Evolutionary conservation across 1,140 invertebrate genomes (phyloP).

Genomic region (Zophobas morio): DNA sequence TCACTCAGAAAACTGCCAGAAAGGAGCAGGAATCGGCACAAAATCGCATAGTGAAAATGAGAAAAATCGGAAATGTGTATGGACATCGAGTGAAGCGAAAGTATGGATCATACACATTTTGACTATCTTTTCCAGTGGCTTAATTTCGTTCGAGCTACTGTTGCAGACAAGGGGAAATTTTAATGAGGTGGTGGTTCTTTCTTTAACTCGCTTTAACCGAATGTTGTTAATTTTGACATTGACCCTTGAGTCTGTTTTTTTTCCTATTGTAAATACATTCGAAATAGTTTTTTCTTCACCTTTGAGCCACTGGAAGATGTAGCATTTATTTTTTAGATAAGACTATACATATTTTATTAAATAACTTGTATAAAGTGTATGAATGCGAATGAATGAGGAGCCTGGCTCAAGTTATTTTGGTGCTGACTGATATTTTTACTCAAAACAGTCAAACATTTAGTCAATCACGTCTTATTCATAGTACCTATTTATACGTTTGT

Average conservation of each 20-base stretch:
- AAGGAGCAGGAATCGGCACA: constrained; percentile 34
- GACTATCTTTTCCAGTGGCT: constrained; percentile 67
- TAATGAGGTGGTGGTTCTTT: constrained; percentile 64
- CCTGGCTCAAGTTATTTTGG: constrained; percentile 61
- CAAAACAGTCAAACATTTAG: constrained; percentile 64
- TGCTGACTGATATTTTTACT: constrained; percentile 65
- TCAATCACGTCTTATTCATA: constrained; percentile 62
- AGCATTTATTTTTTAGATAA: constrained; percentile 60
- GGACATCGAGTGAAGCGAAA: constrained; percentile 24
- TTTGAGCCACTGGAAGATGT: constrained; percentile 66
- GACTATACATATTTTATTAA: constrained; percentile 65
- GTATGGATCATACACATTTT: constrained; percentile 56
- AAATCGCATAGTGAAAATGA: constrained; percentile 41
- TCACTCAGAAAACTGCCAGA: constrained; percentile 61
- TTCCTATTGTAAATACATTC: constrained; percentile 61
- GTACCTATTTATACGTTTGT: constrained; percentile 53
- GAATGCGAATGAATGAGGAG: constrained; percentile 62
- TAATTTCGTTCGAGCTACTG: constrained; percentile 38
- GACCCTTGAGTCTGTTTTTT: constrained; percentile 60
- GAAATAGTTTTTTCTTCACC: constrained; percentile 52
- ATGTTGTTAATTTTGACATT: constrained; percentile 43
- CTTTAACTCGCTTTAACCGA: constrained; percentile 54
- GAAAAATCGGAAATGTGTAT: constrained; percentile 53
- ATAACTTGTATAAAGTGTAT: constrained; percentile 66
- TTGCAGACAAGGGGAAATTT: constrained; percentile 63